Percentiles rank a stretch among this genome's conserved stretches.
These are phyloP conservation scores for Anolis sagrei DNA, from an alignment of 2,113 vertebrate genomes.

Conservation along the genomic window DNA sequence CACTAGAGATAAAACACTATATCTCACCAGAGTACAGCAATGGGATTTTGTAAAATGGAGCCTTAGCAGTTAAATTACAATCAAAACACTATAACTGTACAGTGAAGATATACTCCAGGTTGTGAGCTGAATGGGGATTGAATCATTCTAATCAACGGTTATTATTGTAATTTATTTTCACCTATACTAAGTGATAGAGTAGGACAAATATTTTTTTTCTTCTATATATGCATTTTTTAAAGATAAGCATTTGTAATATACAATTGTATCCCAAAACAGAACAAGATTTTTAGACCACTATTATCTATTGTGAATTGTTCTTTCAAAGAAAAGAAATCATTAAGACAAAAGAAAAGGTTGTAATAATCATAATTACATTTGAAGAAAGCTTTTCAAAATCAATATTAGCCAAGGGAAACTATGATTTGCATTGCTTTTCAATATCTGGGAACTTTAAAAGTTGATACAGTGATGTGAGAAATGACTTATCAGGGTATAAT, in stretches of 20 bases:
- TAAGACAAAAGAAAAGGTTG: slow-evolving; percentile 14
- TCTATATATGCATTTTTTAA: too few relatives aligned
- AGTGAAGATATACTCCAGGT: background rate
- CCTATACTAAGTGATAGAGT: background rate
- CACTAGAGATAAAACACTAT: too few relatives aligned
- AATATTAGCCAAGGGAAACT: background rate
- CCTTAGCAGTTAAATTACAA: too few relatives aligned
- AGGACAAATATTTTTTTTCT: background rate
- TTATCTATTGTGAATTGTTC: background rate
- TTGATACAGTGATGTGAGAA: slow-evolving; percentile 31
- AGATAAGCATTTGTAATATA: background rate
- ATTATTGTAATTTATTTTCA: background rate
- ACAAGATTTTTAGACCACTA: background rate
- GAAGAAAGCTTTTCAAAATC: slow-evolving; percentile 13
- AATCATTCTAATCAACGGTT: background rate
- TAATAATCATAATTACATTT: slow-evolving; percentile 10
- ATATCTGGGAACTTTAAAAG: slow-evolving; percentile 17
- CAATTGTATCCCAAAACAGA: background rate
- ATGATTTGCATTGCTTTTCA: slow-evolving; percentile 28
- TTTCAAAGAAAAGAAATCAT: background rate
- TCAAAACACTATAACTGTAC: too few relatives aligned
- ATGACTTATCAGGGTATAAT: slow-evolving; percentile 2
- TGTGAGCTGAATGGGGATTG: background rate
- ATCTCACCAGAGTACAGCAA: too few relatives aligned
- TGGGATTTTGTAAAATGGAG: too few relatives aligned